Conservation (phyloP, 2,797 vertebrate species). For the Rallus crepitans region DNA sequence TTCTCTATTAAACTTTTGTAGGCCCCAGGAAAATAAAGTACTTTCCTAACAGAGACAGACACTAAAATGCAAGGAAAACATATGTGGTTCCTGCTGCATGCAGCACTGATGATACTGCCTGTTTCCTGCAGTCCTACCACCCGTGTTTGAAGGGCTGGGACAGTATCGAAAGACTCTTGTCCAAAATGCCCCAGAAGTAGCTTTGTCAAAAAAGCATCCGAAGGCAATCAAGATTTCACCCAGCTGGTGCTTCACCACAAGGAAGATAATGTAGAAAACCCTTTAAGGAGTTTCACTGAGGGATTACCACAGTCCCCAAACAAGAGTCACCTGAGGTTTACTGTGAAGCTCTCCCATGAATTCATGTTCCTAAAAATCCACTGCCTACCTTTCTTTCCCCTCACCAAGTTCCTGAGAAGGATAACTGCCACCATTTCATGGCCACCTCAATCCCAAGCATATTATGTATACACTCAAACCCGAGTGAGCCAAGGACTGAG, state of each 20-base stretch:
- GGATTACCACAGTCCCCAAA: neutral
- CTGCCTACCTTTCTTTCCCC: neutral
- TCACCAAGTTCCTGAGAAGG: neutral
- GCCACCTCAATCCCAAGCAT: neutral
- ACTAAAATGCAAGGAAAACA: neutral
- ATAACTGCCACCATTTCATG: neutral
- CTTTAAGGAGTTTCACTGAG: neutral
- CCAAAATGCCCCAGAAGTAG: neutral
- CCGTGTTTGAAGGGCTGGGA: neutral
- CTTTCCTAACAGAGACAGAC: neutral
- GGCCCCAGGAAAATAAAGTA: neutral
- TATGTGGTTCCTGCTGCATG: neutral
- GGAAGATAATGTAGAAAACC: neutral
- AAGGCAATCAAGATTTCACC: neutral
- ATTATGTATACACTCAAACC: neutral
- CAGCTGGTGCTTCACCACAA: neutral
- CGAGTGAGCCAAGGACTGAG: neutral
- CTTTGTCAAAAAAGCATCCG: neutral
- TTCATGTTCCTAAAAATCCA: neutral
- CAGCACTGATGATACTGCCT: accelerated
- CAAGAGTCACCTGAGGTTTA: neutral
- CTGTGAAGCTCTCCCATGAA: too few relatives aligned
- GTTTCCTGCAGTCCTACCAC: neutral
- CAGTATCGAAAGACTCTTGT: neutral
- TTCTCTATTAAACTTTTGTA: neutral